Evolutionary conservation across 2,797 vertebrate genomes (phyloP).

Genomic region (Octomys mimax): DNA sequence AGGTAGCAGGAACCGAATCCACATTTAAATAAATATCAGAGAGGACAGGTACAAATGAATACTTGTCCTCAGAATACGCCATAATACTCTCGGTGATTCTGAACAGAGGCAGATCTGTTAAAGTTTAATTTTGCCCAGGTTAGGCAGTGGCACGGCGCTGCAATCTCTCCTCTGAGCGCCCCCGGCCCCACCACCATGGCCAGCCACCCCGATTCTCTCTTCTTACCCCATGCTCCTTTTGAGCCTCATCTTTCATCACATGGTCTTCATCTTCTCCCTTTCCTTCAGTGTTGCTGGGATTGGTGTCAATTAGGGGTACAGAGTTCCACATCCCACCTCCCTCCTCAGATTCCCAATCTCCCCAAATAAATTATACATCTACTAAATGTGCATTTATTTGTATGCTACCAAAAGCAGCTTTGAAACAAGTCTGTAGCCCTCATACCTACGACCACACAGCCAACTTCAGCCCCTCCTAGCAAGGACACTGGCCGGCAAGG

Average conservation of each 20-base stretch:
- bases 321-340: not conserved
- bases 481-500: not conserved
- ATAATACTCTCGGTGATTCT: not conserved
- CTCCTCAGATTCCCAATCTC: not conserved
- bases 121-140: not conserved
- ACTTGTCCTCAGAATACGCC: not conserved
- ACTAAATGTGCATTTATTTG: not conserved
- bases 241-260: not conserved
- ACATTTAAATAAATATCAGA: not conserved
- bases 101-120: not conserved
- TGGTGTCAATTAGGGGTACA: not conserved
- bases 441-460: not conserved
- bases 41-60: slow-evolving; percentile 22
- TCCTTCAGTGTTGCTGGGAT: not conserved
- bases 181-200: too few relatives aligned
- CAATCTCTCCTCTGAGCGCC: not conserved
- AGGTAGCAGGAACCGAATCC: not conserved
- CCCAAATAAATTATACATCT: not conserved
- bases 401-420: not conserved
- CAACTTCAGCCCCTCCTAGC: not conserved
- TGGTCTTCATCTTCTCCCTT: not conserved
- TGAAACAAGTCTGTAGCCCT: not conserved
- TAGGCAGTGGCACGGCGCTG: not conserved
- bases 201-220: not conserved
- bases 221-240: not conserved